A percentile compares a stretch with the other conserved stretches of the same genome.
Conservation (phyloP, 2,888 invertebrate species). For the Sphaerophoria taeniata region DNA sequence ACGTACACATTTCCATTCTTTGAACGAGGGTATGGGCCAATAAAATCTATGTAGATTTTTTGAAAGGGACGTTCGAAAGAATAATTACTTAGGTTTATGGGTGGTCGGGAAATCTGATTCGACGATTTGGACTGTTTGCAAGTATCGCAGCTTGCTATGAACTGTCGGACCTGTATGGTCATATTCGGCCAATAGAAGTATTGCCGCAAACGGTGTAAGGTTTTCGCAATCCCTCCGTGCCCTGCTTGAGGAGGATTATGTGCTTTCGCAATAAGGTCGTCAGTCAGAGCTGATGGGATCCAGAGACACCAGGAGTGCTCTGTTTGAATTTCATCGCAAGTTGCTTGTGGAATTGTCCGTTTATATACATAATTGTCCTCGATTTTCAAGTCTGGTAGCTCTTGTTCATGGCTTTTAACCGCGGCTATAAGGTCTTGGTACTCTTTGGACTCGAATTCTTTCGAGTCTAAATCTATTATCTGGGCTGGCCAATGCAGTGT, state of each 20-base stretch:
- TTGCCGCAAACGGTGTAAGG: slow-evolving; percentile 13
- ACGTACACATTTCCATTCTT: not conserved
- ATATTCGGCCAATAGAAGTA: slow-evolving; percentile 63
- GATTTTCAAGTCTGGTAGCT: slow-evolving; percentile 23
- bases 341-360: not conserved
- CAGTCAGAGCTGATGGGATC: slow-evolving; percentile 29
- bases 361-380: slow-evolving; percentile 27
- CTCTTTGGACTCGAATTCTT: not conserved
- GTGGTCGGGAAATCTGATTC: not conserved
- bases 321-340: not conserved
- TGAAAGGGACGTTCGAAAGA: not conserved
- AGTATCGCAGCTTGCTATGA: not conserved
- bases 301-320: slow-evolving; percentile 36
- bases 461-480: not conserved
- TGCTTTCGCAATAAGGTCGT: slow-evolving; percentile 5
- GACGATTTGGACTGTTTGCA: slow-evolving; percentile 17
- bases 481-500: slow-evolving; percentile 7
- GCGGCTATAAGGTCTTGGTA: not conserved
- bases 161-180: slow-evolving; percentile 8
- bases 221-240: slow-evolving; percentile 46
- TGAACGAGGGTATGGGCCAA: not conserved
- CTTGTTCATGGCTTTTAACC: not conserved
- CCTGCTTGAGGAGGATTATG: slow-evolving; percentile 31
- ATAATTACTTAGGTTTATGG: not conserved
- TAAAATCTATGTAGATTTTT: not conserved